A percentile compares a stretch with the other conserved stretches of the same genome.
Conservation (phyloP, 2,888 invertebrate genomes). For the Zaprionus bogoriensis region DNA sequence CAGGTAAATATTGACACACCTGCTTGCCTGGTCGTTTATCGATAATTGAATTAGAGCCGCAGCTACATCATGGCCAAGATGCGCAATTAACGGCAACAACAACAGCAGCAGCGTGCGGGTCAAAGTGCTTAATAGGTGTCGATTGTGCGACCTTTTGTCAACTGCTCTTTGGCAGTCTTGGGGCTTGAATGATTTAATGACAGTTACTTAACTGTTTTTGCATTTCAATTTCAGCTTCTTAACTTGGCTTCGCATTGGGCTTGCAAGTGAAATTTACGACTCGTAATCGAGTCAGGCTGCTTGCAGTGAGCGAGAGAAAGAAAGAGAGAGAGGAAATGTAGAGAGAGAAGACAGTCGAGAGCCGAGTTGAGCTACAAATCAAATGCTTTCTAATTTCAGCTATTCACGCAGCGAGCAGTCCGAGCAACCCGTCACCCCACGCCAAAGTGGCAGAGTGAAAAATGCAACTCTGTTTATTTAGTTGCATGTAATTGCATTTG, state of each 20-base stretch:
- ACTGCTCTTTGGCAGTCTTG: slow-evolving; percentile 15
- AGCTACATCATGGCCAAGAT: slow-evolving; percentile 12
- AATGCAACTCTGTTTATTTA: slow-evolving; percentile 68
- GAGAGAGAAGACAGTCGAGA: slow-evolving; percentile 11
- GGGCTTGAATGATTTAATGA: slow-evolving; percentile 55
- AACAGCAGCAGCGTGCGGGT: neutral
- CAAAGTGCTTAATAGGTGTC: slow-evolving; percentile 47
- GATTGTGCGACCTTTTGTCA: slow-evolving; percentile 23
- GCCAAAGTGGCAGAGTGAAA: slow-evolving; percentile 30
- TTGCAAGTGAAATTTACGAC: slow-evolving; percentile 15
- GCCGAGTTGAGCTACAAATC: slow-evolving; percentile 10
- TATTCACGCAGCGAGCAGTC: too few relatives aligned
- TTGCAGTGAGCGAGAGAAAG: too few relatives aligned
- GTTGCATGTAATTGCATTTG: slow-evolving; percentile 69
- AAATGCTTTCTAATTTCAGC: slow-evolving; percentile 48
- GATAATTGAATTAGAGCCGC: slow-evolving; percentile 52
- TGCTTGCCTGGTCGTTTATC: neutral
- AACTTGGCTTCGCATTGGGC: slow-evolving; percentile 15
- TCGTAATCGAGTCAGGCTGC: slow-evolving; percentile 41
- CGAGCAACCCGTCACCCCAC: neutral
- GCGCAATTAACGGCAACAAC: neutral
- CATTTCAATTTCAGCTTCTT: neutral
- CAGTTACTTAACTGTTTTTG: slow-evolving; percentile 15
- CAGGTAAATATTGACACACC: slow-evolving; percentile 1
- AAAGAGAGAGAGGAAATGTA: too few relatives aligned